phyloP scores from a whole-genome alignment of 92 coral and sea anemone genomes.

The Chrysogorgia sp. region DNA sequence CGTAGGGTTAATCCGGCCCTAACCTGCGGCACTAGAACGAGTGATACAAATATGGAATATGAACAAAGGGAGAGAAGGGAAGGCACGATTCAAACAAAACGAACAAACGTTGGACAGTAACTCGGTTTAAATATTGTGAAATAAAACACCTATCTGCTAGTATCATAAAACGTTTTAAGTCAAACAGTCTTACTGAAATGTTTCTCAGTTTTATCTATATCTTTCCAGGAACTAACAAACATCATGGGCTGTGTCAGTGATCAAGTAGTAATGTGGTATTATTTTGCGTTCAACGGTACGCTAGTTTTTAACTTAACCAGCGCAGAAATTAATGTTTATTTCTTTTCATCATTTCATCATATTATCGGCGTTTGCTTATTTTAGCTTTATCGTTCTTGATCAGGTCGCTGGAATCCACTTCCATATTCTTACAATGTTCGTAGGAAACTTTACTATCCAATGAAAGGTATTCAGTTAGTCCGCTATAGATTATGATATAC shows the following conservation, averaged over 20 bases:
- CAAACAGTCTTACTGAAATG: no score
- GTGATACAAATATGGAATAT: no score
- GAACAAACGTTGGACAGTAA: no score
- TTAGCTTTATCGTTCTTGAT: neutral
- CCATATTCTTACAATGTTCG: constrained; percentile 80
- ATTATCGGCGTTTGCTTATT: neutral
- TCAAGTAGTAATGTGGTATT: constrained; percentile 68
- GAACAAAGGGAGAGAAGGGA: no score
- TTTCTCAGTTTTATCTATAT: no score
- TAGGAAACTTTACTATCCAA: constrained; percentile 61
- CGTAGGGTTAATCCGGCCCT: no score
- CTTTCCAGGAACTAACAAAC: constrained; percentile 27
- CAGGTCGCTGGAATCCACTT: constrained; percentile 73
- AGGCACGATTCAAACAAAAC: no score
- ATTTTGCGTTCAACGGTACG: constrained; percentile 61
- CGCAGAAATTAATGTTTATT: no score
- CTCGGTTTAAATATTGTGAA: no score
- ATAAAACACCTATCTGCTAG: no score
- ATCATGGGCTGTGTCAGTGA: constrained; percentile 66
- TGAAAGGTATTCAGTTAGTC: constrained; percentile 49
- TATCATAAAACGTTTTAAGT: no score
- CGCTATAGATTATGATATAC: neutral
- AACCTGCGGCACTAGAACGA: no score
- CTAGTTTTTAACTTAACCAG: neutral
- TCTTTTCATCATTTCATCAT: neutral